These are phyloP conservation scores for Lagothrix lagotricha DNA, from an alignment of 2,797 vertebrate genomes.

Conservation along the genomic window DNA sequence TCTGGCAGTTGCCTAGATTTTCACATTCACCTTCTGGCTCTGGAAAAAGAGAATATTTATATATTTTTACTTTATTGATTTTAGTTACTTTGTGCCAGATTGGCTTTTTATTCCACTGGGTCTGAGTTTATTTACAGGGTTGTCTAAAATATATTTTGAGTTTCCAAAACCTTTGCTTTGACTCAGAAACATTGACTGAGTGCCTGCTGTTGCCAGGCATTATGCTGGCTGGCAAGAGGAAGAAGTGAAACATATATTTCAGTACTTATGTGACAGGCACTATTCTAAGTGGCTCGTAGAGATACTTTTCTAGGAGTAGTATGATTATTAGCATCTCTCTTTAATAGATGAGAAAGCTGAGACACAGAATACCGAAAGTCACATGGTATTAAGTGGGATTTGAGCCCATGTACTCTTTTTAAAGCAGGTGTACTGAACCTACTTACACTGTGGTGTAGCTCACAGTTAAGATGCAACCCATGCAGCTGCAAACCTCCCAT, in stretches of 20 bases:
- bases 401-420: neutral
- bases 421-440: neutral
- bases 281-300: neutral
- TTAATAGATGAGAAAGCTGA: neutral
- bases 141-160: neutral
- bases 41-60: neutral
- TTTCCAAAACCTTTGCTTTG: neutral
- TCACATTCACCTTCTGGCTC: neutral
- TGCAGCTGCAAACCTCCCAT: neutral
- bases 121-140: conserved; percentile 17
- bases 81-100: neutral
- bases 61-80: neutral
- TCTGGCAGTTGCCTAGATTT: neutral
- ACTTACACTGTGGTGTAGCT: neutral
- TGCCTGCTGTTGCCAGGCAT: neutral
- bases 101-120: neutral
- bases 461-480: neutral
- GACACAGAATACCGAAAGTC: neutral
- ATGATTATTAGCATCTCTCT: neutral
- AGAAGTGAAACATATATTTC: neutral
- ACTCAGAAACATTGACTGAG: neutral
- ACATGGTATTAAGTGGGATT: neutral
- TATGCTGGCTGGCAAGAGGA: neutral
- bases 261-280: neutral
- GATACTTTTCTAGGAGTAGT: neutral